These are phyloP conservation scores for Loriculus beryllinus DNA, from an alignment of 2,797 vertebrate species.

Conservation along the genomic window DNA sequence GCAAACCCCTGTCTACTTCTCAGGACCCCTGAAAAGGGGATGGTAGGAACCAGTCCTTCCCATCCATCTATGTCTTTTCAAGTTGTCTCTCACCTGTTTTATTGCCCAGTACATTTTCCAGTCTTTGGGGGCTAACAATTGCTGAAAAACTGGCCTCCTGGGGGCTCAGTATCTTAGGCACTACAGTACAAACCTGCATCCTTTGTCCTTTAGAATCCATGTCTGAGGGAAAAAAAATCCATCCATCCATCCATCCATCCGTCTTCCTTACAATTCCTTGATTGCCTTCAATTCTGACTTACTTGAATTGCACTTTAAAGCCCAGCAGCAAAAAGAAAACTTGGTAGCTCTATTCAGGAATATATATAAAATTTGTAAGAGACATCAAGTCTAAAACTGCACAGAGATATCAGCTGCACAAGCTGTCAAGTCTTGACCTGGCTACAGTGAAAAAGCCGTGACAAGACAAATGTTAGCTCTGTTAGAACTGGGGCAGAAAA, in stretches of 20 bases:
- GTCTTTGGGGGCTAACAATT: not conserved
- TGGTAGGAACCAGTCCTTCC: not conserved
- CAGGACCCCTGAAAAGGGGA: not conserved
- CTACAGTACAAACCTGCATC: not conserved
- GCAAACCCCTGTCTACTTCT: not conserved
- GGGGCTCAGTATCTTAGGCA: not conserved
- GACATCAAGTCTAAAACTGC: not conserved
- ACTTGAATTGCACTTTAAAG: slow-evolving; percentile 61
- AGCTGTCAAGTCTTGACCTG: not conserved
- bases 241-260: not conserved
- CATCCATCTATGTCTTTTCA: not conserved
- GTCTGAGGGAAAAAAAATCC: not conserved
- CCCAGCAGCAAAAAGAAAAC: slow-evolving; percentile 42
- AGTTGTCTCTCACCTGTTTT: not conserved
- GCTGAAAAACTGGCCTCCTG: not conserved
- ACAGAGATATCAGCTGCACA: not conserved
- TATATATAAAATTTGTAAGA: not conserved
- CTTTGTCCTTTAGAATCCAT: not conserved
- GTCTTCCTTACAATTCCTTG: not conserved
- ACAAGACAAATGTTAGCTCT: not conserved
- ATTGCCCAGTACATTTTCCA: not conserved
- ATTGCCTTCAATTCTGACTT: not conserved
- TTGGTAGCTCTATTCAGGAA: not conserved
- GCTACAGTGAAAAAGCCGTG: not conserved
- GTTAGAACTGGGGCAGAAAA: not conserved